These are phyloP conservation scores for Napeogenes sylphis DNA, from an alignment of 2,888 invertebrate species.

Conservation along the genomic window DNA sequence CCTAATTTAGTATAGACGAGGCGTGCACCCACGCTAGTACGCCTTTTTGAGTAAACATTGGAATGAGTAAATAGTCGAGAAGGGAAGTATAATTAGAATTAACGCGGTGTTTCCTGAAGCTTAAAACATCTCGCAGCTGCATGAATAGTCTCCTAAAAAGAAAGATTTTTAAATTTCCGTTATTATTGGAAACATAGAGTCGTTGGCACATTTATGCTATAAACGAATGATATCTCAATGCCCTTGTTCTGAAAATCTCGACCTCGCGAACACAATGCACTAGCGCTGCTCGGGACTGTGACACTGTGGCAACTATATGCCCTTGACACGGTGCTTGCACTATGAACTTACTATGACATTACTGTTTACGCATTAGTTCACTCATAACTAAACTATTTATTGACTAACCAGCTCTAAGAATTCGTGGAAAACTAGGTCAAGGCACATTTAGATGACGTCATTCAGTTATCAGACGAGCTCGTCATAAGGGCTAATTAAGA, in stretches of 20 bases:
- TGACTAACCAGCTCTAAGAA: constrained; percentile 43
- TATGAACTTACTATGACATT: constrained; percentile 28
- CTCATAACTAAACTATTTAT: constrained; percentile 27
- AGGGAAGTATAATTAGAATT: constrained; percentile 75
- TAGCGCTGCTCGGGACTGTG: constrained; percentile 17
- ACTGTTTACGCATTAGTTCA: constrained; percentile 13
- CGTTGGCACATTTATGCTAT: constrained; percentile 4
- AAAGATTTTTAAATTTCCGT: no score
- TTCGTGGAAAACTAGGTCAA: constrained; percentile 55
- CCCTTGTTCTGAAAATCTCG: constrained; percentile 49
- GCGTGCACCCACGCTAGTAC: constrained; percentile 67
- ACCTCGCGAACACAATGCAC: constrained; percentile 36
- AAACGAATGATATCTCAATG: constrained; percentile 24
- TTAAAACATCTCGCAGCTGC: constrained; percentile 27
- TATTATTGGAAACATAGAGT: background rate
- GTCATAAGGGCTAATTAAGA: constrained; percentile 57
- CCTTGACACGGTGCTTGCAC: constrained; percentile 28
- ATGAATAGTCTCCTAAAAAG: constrained; percentile 12
- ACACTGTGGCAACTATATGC: constrained; percentile 21
- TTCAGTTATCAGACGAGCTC: constrained; percentile 42
- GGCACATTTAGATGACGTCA: constrained; percentile 55
- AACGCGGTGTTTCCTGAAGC: constrained; percentile 52
- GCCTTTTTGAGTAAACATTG: constrained; percentile 73
- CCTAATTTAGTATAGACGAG: constrained; percentile 65
- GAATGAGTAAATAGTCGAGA: constrained; percentile 72